phyloP scores from a whole-genome alignment of 2,888 invertebrate genomes.

The Coleophora flavipennella region DNA sequence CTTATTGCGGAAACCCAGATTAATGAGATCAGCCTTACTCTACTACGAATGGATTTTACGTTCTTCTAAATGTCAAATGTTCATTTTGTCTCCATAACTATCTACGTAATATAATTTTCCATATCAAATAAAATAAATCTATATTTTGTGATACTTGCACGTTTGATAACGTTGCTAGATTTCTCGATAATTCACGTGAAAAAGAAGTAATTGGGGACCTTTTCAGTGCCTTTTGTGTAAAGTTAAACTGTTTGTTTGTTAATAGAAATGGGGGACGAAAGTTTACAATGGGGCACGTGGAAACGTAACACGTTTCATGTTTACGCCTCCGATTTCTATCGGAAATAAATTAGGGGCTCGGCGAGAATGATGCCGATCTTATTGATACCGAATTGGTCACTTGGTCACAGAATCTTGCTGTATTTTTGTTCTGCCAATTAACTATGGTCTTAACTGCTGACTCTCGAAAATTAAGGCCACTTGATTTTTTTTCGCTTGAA shows the following conservation, averaged over 20 bases:
- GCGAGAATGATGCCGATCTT: constrained; percentile 18
- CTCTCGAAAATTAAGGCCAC: no score
- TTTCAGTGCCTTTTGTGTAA: constrained; percentile 36
- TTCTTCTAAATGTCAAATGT: no score
- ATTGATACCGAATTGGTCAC: constrained; percentile 17
- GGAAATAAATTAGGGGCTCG: constrained; percentile 19
- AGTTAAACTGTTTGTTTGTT: constrained; percentile 42
- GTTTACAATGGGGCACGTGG: constrained; percentile 58
- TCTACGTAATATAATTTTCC: no score
- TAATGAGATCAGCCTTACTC: constrained; percentile 54
- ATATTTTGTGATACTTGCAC: no score
- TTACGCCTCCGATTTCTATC: constrained; percentile 45
- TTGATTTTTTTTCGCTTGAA: no score
- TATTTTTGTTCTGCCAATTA: not conserved
- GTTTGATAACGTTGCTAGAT: not conserved
- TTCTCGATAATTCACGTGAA: not conserved
- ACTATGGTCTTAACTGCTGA: no score
- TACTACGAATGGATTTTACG: constrained; percentile 25
- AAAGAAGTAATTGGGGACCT: constrained; percentile 15
- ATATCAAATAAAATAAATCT: no score
- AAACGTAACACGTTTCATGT: constrained; percentile 47
- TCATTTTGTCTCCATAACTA: no score
- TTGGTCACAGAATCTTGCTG: not conserved
- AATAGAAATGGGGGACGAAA: constrained; percentile 48
- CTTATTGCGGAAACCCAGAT: constrained; percentile 64